A percentile compares a stretch with the other conserved stretches of the same genome.
These are phyloP conservation scores for Leguminivora glycinivorella DNA, from an alignment of 1,140 invertebrate genomes.

Conservation along the genomic window DNA sequence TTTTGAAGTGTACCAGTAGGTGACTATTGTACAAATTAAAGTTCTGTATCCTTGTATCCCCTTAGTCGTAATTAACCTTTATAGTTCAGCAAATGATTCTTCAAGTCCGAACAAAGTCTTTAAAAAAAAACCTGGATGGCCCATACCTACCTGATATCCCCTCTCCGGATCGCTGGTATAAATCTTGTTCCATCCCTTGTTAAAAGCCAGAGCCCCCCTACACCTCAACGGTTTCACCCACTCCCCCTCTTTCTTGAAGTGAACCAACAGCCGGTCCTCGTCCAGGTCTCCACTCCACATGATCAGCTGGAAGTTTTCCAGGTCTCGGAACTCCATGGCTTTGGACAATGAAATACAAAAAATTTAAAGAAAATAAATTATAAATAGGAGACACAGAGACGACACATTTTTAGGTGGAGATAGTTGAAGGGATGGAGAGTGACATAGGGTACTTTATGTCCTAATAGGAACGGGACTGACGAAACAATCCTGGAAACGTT, in stretches of 20 bases:
- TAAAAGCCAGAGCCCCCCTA: slow-evolving; percentile 81
- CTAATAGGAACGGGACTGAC: too few relatives aligned
- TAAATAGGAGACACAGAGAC: background rate
- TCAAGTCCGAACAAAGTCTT: too few relatives aligned
- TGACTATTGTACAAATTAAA: too few relatives aligned
- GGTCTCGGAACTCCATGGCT: slow-evolving; percentile 86
- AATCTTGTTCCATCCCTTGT: slow-evolving; percentile 61
- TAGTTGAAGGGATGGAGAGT: too few relatives aligned
- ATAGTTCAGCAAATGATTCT: too few relatives aligned
- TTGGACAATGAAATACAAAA: slow-evolving; percentile 12
- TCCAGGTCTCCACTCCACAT: slow-evolving; percentile 91
- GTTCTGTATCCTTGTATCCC: too few relatives aligned
- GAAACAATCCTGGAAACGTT: too few relatives aligned
- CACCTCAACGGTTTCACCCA: slow-evolving; percentile 85
- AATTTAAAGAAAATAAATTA: slow-evolving; percentile 26
- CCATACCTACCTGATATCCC: slow-evolving; percentile 61
- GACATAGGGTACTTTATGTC: too few relatives aligned
- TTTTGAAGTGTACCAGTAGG: too few relatives aligned
- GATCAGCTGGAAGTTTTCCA: slow-evolving; percentile 86
- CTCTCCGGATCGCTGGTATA: slow-evolving; percentile 68
- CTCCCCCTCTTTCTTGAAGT: slow-evolving; percentile 80
- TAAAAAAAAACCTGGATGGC: too few relatives aligned
- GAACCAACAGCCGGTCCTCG: slow-evolving; percentile 84
- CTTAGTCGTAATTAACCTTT: too few relatives aligned
- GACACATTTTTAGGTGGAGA: too few relatives aligned